Base-by-base conservation (phyloP, 1,140 invertebrate genomes). In the Polypedilum pembai region DNA sequence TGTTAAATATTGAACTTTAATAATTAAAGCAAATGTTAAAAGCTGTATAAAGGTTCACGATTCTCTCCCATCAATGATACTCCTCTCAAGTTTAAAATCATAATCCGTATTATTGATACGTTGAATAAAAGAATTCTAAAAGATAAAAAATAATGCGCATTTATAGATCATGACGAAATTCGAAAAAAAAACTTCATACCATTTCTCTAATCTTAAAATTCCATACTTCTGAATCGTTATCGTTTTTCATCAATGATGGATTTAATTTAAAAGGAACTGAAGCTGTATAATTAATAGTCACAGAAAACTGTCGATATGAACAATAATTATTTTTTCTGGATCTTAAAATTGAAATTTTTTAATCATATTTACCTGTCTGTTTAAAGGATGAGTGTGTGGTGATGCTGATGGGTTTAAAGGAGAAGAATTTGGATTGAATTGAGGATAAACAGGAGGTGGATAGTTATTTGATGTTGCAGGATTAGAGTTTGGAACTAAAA, bases 181-280 rank as follows among this genome's bases (percentile, higher is more conserved):
- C 2, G 24, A 33, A 1, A 3, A 1, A 33, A 33, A 33, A 45
- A 3, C 2, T 56, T 56, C 45, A n/a, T 56, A 56, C 45, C 65
- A 69, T 69, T 69, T 69, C 65, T 69, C 65, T 20, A 20, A 69
- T 7, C 20, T 21, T 69, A 7, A 69, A 20, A 69, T 69, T 21
- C 65, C 65, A 69, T 69, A 69, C 18, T 21, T 69, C 65, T 1
- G 65, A 18, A 20, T 69, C 65, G 7, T n/a, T 69, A 18, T 69
- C 18, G 17, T 69, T 8, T 21, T n/a, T 0, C 65, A 20, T 5
- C 4, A 69, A 12, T 0, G 17, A 3, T 69, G 65, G 17, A 69
- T 18, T 20, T 69, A 69, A 12, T 21, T 69, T 69, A 18, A 69
- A 69, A 69, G 65, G 65, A 69, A 69, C 65, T 20, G 17, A 21